phyloP scores from a whole-genome alignment of 2,797 vertebrate species.

The Steatocranus sp. region DNA sequence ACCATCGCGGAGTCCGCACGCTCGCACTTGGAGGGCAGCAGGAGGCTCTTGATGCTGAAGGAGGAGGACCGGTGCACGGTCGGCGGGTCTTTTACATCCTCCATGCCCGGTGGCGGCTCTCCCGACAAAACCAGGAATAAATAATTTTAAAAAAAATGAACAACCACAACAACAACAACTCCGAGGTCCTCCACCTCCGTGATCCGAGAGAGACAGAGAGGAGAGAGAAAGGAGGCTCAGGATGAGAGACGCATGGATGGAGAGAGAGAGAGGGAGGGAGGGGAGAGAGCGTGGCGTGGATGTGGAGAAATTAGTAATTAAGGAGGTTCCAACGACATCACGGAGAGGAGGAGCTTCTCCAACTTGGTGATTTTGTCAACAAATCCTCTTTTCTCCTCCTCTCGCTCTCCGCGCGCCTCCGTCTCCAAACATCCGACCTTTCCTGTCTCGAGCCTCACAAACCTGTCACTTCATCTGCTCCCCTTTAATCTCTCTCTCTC shows the following conservation, averaged over 20 bases:
- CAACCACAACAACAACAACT: slow-evolving; percentile 2
- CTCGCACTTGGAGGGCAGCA: slow-evolving; percentile 74
- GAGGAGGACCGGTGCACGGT: slow-evolving; percentile 76
- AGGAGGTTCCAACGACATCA: slow-evolving; percentile 68
- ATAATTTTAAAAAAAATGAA: slow-evolving; percentile 21
- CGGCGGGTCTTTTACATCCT: slow-evolving; percentile 69
- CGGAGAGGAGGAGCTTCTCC: slow-evolving; percentile 58
- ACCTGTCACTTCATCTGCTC: slow-evolving; percentile 1
- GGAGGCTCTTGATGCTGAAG: slow-evolving; percentile 81
- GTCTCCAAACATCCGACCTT: slow-evolving; percentile 4
- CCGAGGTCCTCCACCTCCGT: slow-evolving; percentile 45
- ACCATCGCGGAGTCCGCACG: slow-evolving; percentile 24
- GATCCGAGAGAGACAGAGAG: slow-evolving; percentile 37
- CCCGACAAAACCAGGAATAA: slow-evolving; percentile 13
- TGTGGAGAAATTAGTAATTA: slow-evolving; percentile 75
- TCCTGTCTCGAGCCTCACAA: slow-evolving; percentile 6
- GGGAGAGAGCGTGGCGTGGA: slow-evolving; percentile 18
- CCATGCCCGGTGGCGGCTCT: slow-evolving; percentile 63
- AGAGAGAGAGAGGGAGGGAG: slow-evolving; percentile 10
- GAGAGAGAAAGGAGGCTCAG: slow-evolving; percentile 52
- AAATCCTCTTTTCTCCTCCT: slow-evolving; percentile 28
- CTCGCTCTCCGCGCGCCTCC: background rate
- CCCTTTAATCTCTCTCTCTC: background rate
- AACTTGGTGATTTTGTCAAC: slow-evolving; percentile 35
- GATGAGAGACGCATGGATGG: slow-evolving; percentile 47